Evolutionary conservation across 2,888 invertebrate species (phyloP), one percentile per base, ranked within the genome.

Genomic region (Tupiocoris notatus): DNA sequence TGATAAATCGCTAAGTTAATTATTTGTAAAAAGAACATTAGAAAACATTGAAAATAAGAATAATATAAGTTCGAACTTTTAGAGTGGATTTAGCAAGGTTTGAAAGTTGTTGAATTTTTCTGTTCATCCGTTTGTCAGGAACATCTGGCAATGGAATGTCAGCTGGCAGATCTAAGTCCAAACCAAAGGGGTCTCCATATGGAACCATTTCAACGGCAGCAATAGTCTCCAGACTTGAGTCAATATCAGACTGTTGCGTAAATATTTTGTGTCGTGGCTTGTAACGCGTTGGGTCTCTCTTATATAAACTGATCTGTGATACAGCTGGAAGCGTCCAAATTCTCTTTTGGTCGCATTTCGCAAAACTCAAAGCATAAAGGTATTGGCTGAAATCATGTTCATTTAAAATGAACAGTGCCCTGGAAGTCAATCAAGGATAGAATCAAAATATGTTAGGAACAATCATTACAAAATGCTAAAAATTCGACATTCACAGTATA

Each of bases 241-340:
- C 83, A 61, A 95, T 89, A 81, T 94, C 91, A 68, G 88, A 85
- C 81, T 94, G 93, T 82, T 89, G 90, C 0, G 95, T 95, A 81
- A 88, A 94, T 54, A 90, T 85, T 70, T 91, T 88, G 82, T 88
- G 91, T 80, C 88, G 88, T 0, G 92, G 90, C 81, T 91, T 92
- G 81, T 91, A 91, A 66, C 92, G 86, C 79, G 89, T 90, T 1
- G 91, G 90, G 83, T 94, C 93, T 79, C 90, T 89, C 83, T 92
- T 92, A 82, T 93, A 93, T 0, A 93, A 84, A 83, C 92, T 92
- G 24, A 89, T 87, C 82, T 88, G 85, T 67, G 87, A 85, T 75
- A 88, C 85, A 56, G 78, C 81, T 17, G 89, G 89, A 57, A 88
- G 80, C 0, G 76, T 78, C 75, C 83, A 85, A 59, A 77, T 79